Conservation (phyloP, 1,140 invertebrate species). For the Tenebrio molitor region DNA sequence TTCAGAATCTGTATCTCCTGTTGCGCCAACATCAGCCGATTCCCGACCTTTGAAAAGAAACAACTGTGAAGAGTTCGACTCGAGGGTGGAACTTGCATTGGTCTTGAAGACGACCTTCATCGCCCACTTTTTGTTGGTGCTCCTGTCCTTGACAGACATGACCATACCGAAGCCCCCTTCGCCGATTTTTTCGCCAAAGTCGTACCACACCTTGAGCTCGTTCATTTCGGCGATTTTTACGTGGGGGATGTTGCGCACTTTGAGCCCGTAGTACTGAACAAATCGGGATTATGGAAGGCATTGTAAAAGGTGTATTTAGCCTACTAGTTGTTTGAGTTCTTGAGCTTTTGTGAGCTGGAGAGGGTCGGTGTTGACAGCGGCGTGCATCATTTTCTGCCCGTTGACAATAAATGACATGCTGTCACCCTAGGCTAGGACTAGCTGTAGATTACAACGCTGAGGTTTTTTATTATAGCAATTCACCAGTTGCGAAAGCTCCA, state of each 20-base stretch:
- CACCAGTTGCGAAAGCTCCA: slow-evolving; percentile 4
- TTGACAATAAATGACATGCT: not conserved
- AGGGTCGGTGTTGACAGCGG: slow-evolving; percentile 4
- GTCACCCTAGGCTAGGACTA: too few species aligned
- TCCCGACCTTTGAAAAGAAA: slow-evolving; percentile 61
- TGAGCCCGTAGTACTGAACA: slow-evolving; percentile 40
- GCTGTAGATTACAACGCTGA: too few species aligned
- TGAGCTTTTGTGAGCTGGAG: not conserved
- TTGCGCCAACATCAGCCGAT: slow-evolving; percentile 66
- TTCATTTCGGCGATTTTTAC: slow-evolving; percentile 57
- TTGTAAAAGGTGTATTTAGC: not conserved
- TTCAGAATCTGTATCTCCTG: slow-evolving; percentile 71
- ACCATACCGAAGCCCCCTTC: slow-evolving; percentile 72
- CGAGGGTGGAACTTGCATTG: slow-evolving; percentile 66
- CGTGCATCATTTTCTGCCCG: not conserved
- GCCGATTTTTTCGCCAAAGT: slow-evolving; percentile 66
- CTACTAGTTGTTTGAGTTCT: not conserved
- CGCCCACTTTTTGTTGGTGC: slow-evolving; percentile 66
- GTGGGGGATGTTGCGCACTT: slow-evolving; percentile 59
- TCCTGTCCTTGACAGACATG: slow-evolving; percentile 65
- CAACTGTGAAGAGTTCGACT: not conserved
- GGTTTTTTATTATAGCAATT: not conserved
- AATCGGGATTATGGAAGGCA: slow-evolving; percentile 11
- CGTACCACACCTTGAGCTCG: slow-evolving; percentile 60
- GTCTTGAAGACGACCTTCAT: slow-evolving; percentile 71